A percentile compares a stretch with the other conserved stretches of the same genome.
phyloP scores from a whole-genome alignment of 2,888 invertebrate species.

The Bhutanitis thaidina region DNA sequence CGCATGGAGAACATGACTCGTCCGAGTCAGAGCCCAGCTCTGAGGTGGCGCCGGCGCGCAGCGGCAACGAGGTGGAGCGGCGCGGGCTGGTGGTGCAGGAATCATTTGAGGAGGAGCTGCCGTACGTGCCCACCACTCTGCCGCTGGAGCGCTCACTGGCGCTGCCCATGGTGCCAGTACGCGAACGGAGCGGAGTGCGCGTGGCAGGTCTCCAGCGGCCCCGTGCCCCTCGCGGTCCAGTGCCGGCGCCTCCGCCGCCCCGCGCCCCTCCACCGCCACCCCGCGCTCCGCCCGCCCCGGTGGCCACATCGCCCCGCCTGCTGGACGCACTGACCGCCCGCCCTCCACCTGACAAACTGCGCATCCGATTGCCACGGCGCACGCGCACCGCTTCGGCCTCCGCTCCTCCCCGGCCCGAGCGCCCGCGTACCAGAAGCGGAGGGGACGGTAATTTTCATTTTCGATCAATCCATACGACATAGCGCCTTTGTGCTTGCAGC shows the following conservation, averaged over 20 bases:
- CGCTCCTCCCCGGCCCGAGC: constrained; percentile 33
- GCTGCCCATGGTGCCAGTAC: constrained; percentile 88
- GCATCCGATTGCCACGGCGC: constrained; percentile 59
- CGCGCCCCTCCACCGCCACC: constrained; percentile 25
- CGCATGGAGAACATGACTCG: constrained; percentile 57
- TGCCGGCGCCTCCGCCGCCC: constrained; percentile 23
- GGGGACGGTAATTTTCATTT: constrained; percentile 40
- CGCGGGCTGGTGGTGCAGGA: constrained; percentile 86
- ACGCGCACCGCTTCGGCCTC: constrained; percentile 31
- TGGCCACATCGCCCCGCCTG: constrained; percentile 43
- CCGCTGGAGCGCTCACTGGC: constrained; percentile 91
- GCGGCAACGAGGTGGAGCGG: constrained; percentile 83
- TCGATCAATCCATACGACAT: no score
- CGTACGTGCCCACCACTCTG: constrained; percentile 93
- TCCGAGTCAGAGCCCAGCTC: constrained; percentile 88
- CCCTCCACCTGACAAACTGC: constrained; percentile 67
- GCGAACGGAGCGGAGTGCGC: constrained; percentile 58
- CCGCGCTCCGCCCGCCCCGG: constrained; percentile 28
- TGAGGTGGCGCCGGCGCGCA: constrained; percentile 64
- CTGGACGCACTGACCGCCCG: no score
- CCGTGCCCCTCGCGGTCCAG: constrained; percentile 77
- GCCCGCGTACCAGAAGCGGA: constrained; percentile 46
- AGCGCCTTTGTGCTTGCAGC: no score
- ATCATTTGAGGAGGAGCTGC: constrained; percentile 92
- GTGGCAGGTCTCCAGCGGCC: constrained; percentile 71